Conservation (phyloP, 1,140 invertebrate species). For the Thrips palmi region DNA sequence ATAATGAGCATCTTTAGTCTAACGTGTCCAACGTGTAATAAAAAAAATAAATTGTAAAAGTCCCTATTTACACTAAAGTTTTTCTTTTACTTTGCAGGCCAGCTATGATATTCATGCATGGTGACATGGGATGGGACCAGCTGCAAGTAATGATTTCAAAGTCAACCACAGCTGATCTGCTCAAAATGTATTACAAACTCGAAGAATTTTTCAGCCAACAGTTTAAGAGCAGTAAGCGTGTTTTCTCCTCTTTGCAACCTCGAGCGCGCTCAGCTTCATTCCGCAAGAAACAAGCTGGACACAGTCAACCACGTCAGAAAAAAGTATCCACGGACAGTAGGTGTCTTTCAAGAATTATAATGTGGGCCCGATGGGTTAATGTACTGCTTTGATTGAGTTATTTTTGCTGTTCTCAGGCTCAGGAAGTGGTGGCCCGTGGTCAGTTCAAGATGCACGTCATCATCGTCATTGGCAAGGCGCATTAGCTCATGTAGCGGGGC, state of each 20-base stretch:
- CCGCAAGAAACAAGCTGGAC: slow-evolving; percentile 20
- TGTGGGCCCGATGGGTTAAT: too few species aligned
- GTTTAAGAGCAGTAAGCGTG: slow-evolving; percentile 80
- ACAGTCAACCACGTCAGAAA: slow-evolving; percentile 11
- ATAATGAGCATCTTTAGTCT: neutral
- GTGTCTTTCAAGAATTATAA: too few species aligned
- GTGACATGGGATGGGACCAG: slow-evolving; percentile 85
- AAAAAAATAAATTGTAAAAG: neutral
- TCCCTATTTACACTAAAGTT: neutral
- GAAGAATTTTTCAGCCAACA: slow-evolving; percentile 95
- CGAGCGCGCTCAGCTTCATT: slow-evolving; percentile 12
- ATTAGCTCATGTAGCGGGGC: slow-evolving; percentile 46
- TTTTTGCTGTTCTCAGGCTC: neutral
- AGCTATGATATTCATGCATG: slow-evolving; percentile 82
- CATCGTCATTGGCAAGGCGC: slow-evolving; percentile 86
- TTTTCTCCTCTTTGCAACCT: slow-evolving; percentile 60
- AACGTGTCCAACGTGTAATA: neutral
- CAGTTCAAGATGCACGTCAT: slow-evolving; percentile 45
- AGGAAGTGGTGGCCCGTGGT: slow-evolving; percentile 3
- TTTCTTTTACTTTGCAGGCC: slow-evolving; percentile 33
- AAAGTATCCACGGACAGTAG: slow-evolving; percentile 9
- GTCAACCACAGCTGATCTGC: slow-evolving; percentile 85
- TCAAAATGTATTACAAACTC: slow-evolving; percentile 91
- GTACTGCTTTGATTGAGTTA: too few species aligned
- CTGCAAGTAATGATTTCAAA: slow-evolving; percentile 90